These are phyloP conservation scores for Danionella dracula DNA, from an alignment of 2,797 vertebrate species.

Conservation along the genomic window DNA sequence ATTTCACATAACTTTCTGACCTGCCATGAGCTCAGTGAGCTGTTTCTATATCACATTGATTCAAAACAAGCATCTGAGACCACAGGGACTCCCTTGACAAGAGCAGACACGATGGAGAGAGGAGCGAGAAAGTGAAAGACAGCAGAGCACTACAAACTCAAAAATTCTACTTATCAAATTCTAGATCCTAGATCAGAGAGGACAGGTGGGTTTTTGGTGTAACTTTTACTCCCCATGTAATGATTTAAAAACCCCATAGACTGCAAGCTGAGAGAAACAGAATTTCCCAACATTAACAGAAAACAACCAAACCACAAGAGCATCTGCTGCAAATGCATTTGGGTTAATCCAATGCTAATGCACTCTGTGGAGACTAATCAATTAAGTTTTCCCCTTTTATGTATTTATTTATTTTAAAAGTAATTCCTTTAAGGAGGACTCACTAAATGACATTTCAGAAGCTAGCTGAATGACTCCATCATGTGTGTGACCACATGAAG, in stretches of 20 bases:
- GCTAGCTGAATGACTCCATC: constrained; percentile 5
- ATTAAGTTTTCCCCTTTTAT: constrained; percentile 1
- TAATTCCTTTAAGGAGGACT: background rate
- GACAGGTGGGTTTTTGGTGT: too few relatives aligned
- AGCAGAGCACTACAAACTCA: too few relatives aligned
- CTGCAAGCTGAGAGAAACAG: background rate
- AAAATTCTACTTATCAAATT: constrained; percentile 13
- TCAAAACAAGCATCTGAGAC: constrained; percentile 5
- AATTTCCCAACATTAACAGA: background rate
- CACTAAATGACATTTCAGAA: constrained; percentile 9
- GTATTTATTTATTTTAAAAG: background rate
- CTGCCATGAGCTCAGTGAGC: background rate
- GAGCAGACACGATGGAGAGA: background rate
- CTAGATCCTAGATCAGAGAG: background rate
- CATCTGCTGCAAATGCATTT: background rate
- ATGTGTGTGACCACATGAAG: constrained; percentile 2
- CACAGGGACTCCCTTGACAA: constrained; percentile 2
- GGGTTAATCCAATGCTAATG: background rate
- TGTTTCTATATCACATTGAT: constrained; percentile 15
- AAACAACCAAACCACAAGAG: background rate
- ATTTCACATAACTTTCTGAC: background rate
- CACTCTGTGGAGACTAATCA: background rate
- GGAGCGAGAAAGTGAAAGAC: background rate
- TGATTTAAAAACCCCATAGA: constrained; percentile 5
- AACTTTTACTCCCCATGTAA: too few relatives aligned